phyloP scores from a whole-genome alignment of 2,888 invertebrate genomes.

The Phasia obesa region DNA sequence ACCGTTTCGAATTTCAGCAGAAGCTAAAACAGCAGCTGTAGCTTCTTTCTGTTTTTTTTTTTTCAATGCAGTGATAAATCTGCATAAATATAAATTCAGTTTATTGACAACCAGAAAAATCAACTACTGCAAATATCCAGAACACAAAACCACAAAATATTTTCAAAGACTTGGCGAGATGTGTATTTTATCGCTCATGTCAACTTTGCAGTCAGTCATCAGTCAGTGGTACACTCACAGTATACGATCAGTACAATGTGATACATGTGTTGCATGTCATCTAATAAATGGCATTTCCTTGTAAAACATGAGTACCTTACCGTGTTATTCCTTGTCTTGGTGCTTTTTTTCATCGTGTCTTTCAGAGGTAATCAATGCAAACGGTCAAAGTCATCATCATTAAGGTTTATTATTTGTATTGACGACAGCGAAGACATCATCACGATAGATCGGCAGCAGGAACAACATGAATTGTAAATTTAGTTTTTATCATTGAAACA shows the following conservation, averaged over 20 bases:
- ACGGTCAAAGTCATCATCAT: slow-evolving; percentile 59
- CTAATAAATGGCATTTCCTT: slow-evolving; percentile 64
- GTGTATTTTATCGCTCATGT: slow-evolving; percentile 23
- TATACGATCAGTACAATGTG: slow-evolving; percentile 14
- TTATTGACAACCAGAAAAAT: slow-evolving; percentile 7
- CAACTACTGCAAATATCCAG: slow-evolving; percentile 8
- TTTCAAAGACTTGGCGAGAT: slow-evolving; percentile 14
- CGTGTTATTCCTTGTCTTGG: background rate
- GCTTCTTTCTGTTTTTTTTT: background rate
- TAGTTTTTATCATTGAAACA: slow-evolving; percentile 24
- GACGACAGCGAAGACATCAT: slow-evolving; percentile 7
- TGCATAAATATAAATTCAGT: slow-evolving; percentile 33
- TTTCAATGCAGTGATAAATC: background rate
- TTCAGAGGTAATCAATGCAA: slow-evolving; percentile 48
- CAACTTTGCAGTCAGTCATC: slow-evolving; percentile 33
- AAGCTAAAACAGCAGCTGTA: background rate
- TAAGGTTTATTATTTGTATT: slow-evolving; percentile 38
- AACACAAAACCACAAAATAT: slow-evolving; percentile 25
- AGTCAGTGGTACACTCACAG: slow-evolving; percentile 33
- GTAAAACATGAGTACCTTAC: slow-evolving; percentile 62
- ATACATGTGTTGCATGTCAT: slow-evolving; percentile 59
- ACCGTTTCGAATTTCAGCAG: background rate
- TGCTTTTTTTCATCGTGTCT: background rate
- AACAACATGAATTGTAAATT: slow-evolving; percentile 34
- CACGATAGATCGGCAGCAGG: slow-evolving; percentile 6